Evolutionary conservation across 1,140 invertebrate species (phyloP), one percentile per base, ranked within the genome.

Genomic region (Achatina immaculata): DNA sequence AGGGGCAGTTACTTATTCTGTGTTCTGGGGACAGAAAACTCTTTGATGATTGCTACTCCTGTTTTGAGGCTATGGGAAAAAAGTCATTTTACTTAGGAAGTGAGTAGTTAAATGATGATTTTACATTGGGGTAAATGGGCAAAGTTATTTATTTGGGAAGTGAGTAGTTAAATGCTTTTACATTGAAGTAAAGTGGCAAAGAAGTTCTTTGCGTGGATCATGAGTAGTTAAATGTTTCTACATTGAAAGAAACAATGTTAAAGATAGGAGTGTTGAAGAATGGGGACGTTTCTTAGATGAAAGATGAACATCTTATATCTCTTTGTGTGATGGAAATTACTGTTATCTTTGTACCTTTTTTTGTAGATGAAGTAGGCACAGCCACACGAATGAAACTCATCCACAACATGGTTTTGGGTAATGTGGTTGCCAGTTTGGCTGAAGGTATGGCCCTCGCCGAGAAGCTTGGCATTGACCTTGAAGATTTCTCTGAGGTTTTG

Each of bases 381-480:
- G 97, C 96, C 45, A 95, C 96, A 42, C 97, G 98, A 92, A 97
- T 98, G 95, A 98, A 98, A 92, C 93, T 98, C 7, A 96, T 98
- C 73, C 92, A 98, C 82, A 96, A 97, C 87, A 92, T 97, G 84
- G 94, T 97, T 88, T 93, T 95, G 88, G 97, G 97, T 1, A 95
- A 98, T 34, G 94, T 95, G 48, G 91, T 98, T 83, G 96, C 96
- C 1, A 96, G 96, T 11, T 91, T 99, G 51, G 95, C 97, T 0
- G 98, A 99, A 90, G 96, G 95, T 43, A 95, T 99, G 94, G 96
- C 96, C 43, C 92, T 99, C 68, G 97, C 97, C 7, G 96, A 98
- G 91, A 94, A 96, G 72, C 95, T 96, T 34, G 96, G 96, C 2
- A 93, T 99, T 43, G 94, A 95, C 81, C 95, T 96, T 86, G 95